Conservation (phyloP, 2,888 invertebrate species). For the Harpalus rufipes region DNA sequence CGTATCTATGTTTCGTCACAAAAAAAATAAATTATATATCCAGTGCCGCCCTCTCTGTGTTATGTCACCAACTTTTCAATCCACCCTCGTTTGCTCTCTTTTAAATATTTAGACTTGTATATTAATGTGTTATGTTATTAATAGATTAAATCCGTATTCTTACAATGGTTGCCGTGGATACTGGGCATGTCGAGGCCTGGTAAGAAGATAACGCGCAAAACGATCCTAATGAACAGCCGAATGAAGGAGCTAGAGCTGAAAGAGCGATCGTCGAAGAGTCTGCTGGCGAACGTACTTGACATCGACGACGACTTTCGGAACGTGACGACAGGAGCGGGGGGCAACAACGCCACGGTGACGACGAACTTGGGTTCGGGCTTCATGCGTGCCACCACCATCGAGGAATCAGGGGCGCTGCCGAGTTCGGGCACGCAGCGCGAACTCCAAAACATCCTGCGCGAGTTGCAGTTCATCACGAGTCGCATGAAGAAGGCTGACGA, state of each 20-base stretch:
- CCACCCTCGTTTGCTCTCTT: too few species aligned
- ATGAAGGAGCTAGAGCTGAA: constrained; percentile 96
- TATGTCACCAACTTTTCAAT: too few species aligned
- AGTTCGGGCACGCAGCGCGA: constrained; percentile 87
- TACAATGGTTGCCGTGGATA: constrained; percentile 98
- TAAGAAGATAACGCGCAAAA: constrained; percentile 94
- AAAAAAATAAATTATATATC: not conserved
- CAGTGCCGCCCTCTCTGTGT: too few species aligned
- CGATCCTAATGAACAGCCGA: constrained; percentile 92
- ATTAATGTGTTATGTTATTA: not conserved
- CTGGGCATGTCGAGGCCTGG: constrained; percentile 97
- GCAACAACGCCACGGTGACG: constrained; percentile 75
- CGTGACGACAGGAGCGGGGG: constrained; percentile 84
- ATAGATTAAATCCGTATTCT: constrained; percentile 93
- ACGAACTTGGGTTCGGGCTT: constrained; percentile 78
- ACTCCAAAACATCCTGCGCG: constrained; percentile 93
- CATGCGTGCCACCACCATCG: constrained; percentile 89
- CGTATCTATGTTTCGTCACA: too few species aligned
- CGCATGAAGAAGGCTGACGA: constrained; percentile 97
- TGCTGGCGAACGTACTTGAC: constrained; percentile 96
- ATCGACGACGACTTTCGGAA: constrained; percentile 97
- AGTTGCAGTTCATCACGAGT: constrained; percentile 96
- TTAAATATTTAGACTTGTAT: not conserved
- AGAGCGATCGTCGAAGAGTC: constrained; percentile 95
- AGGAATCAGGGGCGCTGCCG: constrained; percentile 78